Conservation (phyloP, 2,888 invertebrate genomes). For the Penaeus monodon region DNA sequence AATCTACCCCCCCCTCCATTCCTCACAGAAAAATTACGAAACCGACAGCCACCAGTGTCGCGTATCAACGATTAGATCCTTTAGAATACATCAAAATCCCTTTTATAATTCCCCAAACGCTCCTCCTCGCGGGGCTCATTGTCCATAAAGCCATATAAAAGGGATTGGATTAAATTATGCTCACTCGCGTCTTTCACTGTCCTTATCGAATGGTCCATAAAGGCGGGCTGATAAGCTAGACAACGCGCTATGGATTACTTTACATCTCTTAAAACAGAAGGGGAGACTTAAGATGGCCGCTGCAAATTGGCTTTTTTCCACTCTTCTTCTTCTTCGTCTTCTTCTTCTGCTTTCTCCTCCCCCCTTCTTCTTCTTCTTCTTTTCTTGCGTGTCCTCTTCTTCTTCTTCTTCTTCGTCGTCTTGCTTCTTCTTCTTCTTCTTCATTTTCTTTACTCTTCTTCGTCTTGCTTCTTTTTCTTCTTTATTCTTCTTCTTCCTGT, state of each 20-base stretch:
- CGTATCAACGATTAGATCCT: neutral
- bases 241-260: neutral
- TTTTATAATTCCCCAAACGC: constrained; percentile 31
- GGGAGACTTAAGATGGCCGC: too few relatives aligned
- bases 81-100: constrained; percentile 19
- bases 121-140: constrained; percentile 26
- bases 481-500: too few relatives aligned
- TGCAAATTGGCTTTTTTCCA: too few relatives aligned
- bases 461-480: too few relatives aligned
- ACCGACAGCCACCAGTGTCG: too few relatives aligned
- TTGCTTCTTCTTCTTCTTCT: neutral
- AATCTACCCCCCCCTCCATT: too few relatives aligned
- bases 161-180: constrained; percentile 37
- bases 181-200: constrained; percentile 32
- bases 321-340: too few relatives aligned
- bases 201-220: constrained; percentile 30
- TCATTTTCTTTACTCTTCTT: neutral
- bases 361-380: neutral
- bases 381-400: neutral
- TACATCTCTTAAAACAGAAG: too few relatives aligned
- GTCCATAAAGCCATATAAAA: constrained; percentile 40
- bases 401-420: neutral
- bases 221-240: constrained; percentile 12
- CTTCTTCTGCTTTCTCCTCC: neutral
- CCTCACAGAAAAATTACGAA: too few relatives aligned